Conservation (phyloP, 2,888 invertebrate genomes). For the Neoaliturus tenellus region DNA sequence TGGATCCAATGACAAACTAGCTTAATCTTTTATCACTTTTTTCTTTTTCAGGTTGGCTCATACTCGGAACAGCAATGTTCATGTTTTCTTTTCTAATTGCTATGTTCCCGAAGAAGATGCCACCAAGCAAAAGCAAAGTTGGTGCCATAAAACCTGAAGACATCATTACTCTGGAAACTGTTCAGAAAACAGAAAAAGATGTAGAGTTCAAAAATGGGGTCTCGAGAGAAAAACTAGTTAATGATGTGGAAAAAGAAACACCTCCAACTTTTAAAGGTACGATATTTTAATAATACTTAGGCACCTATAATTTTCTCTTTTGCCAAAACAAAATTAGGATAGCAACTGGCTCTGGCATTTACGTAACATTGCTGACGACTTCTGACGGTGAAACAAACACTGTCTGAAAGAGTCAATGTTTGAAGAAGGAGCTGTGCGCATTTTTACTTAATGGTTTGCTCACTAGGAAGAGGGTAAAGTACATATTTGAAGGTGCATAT, state of each 20-base stretch:
- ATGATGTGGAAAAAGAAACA: slow-evolving; percentile 68
- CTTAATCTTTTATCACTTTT: not conserved
- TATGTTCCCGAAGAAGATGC: slow-evolving; percentile 78
- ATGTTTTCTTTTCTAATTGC: slow-evolving; percentile 79
- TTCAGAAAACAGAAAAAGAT: slow-evolving; percentile 15
- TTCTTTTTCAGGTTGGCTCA: slow-evolving; percentile 71
- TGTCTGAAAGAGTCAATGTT: too few species aligned
- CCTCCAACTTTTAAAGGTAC: slow-evolving; percentile 57
- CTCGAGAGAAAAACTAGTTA: slow-evolving; percentile 37
- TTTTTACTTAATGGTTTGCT: too few species aligned
- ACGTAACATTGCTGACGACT: too few species aligned
- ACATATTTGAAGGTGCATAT: too few species aligned
- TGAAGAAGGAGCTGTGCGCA: too few species aligned
- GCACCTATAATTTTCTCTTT: too few species aligned
- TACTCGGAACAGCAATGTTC: slow-evolving; percentile 76
- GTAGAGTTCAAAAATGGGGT: slow-evolving; percentile 28
- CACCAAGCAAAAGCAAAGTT: slow-evolving; percentile 66
- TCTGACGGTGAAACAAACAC: too few species aligned
- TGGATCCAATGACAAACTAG: too few species aligned
- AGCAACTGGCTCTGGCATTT: too few species aligned
- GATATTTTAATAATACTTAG: not conserved
- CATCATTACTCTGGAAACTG: slow-evolving; percentile 30
- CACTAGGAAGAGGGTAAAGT: too few species aligned
- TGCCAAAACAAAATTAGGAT: too few species aligned
- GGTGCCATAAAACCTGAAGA: not conserved